A percentile compares a stretch with the other conserved stretches of the same genome.
Evolutionary conservation across 37 sponge, comb jelly and placozoan species (phyloP).

Genomic region (Spongilla lacustris): DNA sequence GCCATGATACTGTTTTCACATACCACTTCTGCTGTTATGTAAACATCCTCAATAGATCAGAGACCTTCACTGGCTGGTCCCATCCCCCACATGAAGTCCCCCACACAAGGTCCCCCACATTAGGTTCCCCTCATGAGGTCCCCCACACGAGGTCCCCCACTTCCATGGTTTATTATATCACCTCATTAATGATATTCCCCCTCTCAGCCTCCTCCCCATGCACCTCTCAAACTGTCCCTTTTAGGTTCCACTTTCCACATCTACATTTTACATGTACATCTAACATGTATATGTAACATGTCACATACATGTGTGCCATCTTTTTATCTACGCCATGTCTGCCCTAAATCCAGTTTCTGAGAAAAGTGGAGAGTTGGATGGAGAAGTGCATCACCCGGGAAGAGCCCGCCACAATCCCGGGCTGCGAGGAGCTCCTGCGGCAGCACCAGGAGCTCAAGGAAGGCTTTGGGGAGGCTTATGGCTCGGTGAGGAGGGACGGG

Average conservation of each 20-base stretch:
- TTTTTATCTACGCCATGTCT: not conserved
- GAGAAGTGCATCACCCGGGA: conserved; percentile 28
- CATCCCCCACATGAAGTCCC: too few species aligned
- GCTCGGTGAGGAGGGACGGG: conserved; percentile 10
- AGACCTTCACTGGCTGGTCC: too few species aligned
- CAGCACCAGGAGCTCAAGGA: conserved; percentile 38
- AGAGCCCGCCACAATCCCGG: conserved; percentile 1
- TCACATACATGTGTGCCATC: not conserved
- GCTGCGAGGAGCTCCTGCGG: conserved; percentile 3
- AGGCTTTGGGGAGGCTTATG: conserved; percentile 6
- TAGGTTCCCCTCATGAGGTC: not conserved
- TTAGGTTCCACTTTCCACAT: too few species aligned
- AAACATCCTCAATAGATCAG: too few species aligned
- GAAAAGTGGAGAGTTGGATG: conserved; percentile 40
- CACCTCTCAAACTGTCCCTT: not conserved
- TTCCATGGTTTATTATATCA: not conserved
- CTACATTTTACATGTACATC: too few species aligned
- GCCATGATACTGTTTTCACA: too few species aligned
- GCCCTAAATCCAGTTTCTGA: conserved; percentile 42
- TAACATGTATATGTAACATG: too few species aligned
- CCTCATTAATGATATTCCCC: not conserved
- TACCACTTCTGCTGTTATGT: too few species aligned
- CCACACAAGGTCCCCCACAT: not conserved
- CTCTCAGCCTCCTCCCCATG: not conserved
- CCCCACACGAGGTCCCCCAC: not conserved